Conservation (phyloP, 2,888 invertebrate species). For the Drosophila dives region DNA sequence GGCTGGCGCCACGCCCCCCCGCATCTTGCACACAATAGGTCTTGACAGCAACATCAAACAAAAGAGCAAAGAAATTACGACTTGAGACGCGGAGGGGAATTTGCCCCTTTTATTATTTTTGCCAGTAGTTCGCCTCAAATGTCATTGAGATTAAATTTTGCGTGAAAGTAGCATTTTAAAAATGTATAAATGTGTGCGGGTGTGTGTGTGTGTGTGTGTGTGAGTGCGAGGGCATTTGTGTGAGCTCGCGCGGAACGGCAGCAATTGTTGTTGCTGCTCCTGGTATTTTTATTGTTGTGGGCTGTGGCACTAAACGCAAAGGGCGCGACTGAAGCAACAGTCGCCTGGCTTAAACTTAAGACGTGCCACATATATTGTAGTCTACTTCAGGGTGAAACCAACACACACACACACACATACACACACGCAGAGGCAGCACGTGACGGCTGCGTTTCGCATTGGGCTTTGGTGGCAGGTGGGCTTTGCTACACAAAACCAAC, state of each 20-base stretch:
- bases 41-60: slow-evolving; percentile 15
- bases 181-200: slow-evolving; percentile 48
- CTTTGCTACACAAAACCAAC: slow-evolving; percentile 40
- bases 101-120: slow-evolving; percentile 34
- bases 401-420: slow-evolving; percentile 9
- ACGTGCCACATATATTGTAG: slow-evolving; percentile 68
- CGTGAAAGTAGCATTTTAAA: slow-evolving; percentile 80
- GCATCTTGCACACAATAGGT: slow-evolving; percentile 1
- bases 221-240: slow-evolving; percentile 32
- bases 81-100: slow-evolving; percentile 8
- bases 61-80: slow-evolving; percentile 11
- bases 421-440: slow-evolving; percentile 37
- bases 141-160: slow-evolving; percentile 81
- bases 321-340: slow-evolving; percentile 77
- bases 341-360: slow-evolving; percentile 58
- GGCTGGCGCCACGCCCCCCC: slow-evolving; percentile 24
- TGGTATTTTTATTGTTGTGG: slow-evolving; percentile 63
- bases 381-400: slow-evolving; percentile 48
- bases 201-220: slow-evolving; percentile 20
- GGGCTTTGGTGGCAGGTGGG: slow-evolving; percentile 56
- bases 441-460: slow-evolving; percentile 52
- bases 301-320: slow-evolving; percentile 69
- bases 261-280: slow-evolving; percentile 50
- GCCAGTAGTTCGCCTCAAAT: slow-evolving; percentile 72
- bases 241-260: slow-evolving; percentile 74